Conservation (phyloP, 2,113 vertebrate genomes). For the Nothoprocta perdicaria region DNA sequence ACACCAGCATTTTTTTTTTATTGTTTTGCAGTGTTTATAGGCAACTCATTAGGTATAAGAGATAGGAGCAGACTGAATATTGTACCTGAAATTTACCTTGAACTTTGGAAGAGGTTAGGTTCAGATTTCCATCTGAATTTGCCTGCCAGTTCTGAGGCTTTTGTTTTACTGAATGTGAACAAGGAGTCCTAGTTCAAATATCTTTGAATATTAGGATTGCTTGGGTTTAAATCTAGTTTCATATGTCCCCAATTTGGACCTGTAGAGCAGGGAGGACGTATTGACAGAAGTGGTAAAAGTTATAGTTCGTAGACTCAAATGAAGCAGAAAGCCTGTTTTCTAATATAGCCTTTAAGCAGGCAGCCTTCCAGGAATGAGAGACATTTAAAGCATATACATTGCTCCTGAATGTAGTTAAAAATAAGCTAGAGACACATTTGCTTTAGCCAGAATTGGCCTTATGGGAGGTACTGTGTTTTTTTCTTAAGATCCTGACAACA, state of each 20-base stretch:
- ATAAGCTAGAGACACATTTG: neutral
- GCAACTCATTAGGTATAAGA: slow-evolving; percentile 1
- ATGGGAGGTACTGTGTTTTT: neutral
- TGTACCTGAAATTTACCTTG: neutral
- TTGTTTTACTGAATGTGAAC: neutral
- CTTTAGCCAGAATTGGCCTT: neutral
- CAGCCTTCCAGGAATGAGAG: neutral
- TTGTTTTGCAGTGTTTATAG: slow-evolving; percentile 20
- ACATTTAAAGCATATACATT: neutral
- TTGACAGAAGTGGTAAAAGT: neutral
- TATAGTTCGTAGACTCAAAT: neutral
- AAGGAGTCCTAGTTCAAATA: neutral
- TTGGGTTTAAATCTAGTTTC: neutral
- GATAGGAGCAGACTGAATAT: neutral
- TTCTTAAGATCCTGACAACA: neutral
- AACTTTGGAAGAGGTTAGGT: neutral
- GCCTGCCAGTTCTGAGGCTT: neutral
- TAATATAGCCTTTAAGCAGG: neutral
- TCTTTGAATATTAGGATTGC: neutral
- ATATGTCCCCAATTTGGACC: neutral
- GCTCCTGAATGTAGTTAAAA: neutral
- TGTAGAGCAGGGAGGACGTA: neutral
- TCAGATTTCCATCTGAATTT: neutral
- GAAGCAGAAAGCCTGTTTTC: neutral
- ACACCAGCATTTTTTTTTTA: slow-evolving; percentile 29